phyloP scores from a whole-genome alignment of 2,113 vertebrate species.

The Hippocampus mohnikei region DNA sequence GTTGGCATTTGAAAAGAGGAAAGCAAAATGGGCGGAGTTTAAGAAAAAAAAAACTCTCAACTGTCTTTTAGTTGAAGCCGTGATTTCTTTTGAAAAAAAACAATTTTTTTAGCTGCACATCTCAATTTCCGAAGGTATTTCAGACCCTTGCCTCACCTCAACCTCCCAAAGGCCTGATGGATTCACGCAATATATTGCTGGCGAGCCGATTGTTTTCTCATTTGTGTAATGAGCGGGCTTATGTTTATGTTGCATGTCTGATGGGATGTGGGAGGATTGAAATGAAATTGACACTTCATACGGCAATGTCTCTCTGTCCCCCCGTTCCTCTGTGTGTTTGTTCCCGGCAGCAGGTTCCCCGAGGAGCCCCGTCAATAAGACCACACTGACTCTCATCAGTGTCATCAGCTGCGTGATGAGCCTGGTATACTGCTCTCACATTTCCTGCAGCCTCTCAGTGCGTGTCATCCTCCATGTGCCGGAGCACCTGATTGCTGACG shows the following conservation, averaged over 20 bases:
- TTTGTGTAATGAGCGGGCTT: constrained; percentile 47
- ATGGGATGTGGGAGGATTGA: not conserved
- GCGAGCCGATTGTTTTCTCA: constrained; percentile 44
- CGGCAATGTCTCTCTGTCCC: constrained; percentile 16
- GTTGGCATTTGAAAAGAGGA: not conserved
- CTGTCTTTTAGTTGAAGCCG: constrained; percentile 16
- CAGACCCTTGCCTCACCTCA: constrained; percentile 25
- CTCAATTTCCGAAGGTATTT: constrained; percentile 46
- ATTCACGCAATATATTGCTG: constrained; percentile 53
- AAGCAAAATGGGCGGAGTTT: constrained; percentile 18
- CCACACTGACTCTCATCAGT: constrained; percentile 94
- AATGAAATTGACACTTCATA: constrained; percentile 24
- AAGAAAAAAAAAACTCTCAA: constrained; percentile 14
- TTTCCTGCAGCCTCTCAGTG: constrained; percentile 87
- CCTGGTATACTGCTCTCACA: constrained; percentile 89
- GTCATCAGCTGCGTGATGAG: constrained; percentile 89
- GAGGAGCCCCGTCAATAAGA: constrained; percentile 94
- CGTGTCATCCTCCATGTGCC: constrained; percentile 93
- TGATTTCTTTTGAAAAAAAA: constrained; percentile 14
- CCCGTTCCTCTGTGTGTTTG: constrained; percentile 3
- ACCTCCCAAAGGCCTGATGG: constrained; percentile 37
- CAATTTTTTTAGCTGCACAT: constrained; percentile 15
- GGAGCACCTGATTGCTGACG: constrained; percentile 94
- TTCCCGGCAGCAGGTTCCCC: constrained; percentile 82
- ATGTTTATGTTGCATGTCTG: not conserved